phyloP scores from a whole-genome alignment of 2,797 vertebrate genomes.

The Enteromius argenteus region DNA sequence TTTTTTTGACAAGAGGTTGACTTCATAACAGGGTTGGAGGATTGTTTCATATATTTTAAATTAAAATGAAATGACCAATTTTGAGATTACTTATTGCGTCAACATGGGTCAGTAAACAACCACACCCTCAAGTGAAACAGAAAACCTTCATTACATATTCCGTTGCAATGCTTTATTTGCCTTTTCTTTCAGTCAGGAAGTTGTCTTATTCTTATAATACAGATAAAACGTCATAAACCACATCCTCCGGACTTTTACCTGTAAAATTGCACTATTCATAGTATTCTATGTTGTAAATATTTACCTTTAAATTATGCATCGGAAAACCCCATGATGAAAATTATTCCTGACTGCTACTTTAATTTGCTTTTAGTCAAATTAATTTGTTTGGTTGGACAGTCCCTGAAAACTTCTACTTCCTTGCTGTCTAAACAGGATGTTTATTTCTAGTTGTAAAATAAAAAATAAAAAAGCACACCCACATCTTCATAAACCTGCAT shows the following conservation, averaged over 20 bases:
- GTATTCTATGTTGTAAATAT: neutral
- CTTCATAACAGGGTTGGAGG: neutral
- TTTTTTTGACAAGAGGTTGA: neutral
- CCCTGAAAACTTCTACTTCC: neutral
- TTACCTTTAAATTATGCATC: neutral
- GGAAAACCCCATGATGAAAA: conserved; percentile 50
- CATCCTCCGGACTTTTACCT: neutral
- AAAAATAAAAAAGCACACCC: neutral
- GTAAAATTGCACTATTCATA: neutral
- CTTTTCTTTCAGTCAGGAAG: neutral
- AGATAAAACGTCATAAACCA: neutral
- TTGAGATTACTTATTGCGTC: conserved; percentile 1
- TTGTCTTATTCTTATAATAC: neutral
- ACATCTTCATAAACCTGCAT: neutral
- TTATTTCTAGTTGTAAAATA: neutral
- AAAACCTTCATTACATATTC: conserved; percentile 16
- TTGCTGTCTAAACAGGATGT: neutral
- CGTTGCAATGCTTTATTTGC: neutral
- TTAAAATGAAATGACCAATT: neutral
- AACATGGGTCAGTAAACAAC: conserved; percentile 37
- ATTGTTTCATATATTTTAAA: neutral
- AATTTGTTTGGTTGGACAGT: conserved; percentile 32
- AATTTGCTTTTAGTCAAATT: neutral
- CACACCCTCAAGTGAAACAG: conserved; percentile 43
- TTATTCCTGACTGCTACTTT: conserved; percentile 4